Evolutionary conservation across 2,113 vertebrate species (phyloP).

Genomic region (Gobiocypris rarus): DNA sequence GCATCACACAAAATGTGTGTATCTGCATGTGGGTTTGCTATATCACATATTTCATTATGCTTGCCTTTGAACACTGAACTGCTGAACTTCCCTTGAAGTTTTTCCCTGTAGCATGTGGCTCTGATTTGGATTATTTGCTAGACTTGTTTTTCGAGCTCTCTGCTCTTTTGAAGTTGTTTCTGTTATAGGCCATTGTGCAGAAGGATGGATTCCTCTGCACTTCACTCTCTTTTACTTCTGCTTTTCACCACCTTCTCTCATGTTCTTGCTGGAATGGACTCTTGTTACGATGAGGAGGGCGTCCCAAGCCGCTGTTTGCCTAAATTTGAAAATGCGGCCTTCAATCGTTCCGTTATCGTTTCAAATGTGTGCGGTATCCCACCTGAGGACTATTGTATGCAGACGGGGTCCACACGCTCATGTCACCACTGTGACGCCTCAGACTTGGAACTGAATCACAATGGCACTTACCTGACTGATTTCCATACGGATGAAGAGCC

Average conservation of each 20-base stretch:
- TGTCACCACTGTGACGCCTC: constrained; percentile 83
- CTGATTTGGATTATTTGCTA: constrained; percentile 43
- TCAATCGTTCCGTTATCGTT: constrained; percentile 74
- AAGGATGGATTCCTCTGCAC: constrained; percentile 57
- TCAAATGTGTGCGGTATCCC: constrained; percentile 86
- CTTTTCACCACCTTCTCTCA: constrained; percentile 39
- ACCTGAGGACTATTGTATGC: constrained; percentile 90
- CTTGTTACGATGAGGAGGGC: constrained; percentile 80
- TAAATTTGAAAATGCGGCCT: constrained; percentile 88
- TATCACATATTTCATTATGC: constrained; percentile 8
- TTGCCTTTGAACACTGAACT: constrained; percentile 32
- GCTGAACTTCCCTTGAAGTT: constrained; percentile 32
- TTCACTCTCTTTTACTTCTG: constrained; percentile 58
- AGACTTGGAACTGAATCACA: constrained; percentile 78
- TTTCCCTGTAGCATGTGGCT: constrained; percentile 25
- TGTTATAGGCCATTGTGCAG: constrained; percentile 45
- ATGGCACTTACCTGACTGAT: constrained; percentile 85
- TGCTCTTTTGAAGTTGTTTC: constrained; percentile 13
- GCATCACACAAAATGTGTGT: not conserved
- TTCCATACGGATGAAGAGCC: constrained; percentile 89
- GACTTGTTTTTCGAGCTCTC: not conserved
- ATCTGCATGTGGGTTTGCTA: not conserved
- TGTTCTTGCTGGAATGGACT: constrained; percentile 72
- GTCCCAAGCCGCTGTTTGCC: constrained; percentile 84
- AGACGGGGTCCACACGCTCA: constrained; percentile 80